Conservation (phyloP, 1,140 invertebrate genomes). For the Macrotrachela quadricornifera region DNA sequence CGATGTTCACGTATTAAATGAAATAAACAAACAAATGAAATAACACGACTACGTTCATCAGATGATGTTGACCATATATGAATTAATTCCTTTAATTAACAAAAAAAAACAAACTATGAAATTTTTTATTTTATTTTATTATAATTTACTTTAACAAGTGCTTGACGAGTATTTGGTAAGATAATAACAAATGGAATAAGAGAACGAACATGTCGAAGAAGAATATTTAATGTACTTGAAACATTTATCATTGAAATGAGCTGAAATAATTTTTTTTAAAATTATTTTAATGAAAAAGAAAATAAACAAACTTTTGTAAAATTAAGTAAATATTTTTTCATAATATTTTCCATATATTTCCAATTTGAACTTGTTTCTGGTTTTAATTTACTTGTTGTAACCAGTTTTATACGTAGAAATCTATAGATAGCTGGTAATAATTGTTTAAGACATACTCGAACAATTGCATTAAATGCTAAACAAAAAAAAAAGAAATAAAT, state of each 20-base stretch:
- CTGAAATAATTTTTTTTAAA: conserved; percentile 11
- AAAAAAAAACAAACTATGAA: neutral
- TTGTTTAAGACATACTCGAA: conserved; percentile 16
- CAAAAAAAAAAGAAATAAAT: neutral
- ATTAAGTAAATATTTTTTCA: neutral
- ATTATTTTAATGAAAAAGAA: conserved; percentile 11
- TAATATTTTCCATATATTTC: conserved; percentile 2
- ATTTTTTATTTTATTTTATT: no score
- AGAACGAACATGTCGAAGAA: conserved; percentile 2
- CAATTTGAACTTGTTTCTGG: conserved; percentile 5
- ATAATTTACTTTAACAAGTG: neutral
- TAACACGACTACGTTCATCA: conserved; percentile 6
- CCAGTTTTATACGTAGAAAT: neutral
- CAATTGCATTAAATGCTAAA: conserved; percentile 18
- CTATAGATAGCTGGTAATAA: conserved; percentile 13
- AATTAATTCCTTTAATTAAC: neutral
- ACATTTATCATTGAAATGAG: conserved; percentile 9
- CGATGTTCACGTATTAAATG: no score
- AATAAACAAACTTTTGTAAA: conserved; percentile 1
- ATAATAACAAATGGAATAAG: conserved; percentile 1
- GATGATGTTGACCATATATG: conserved; percentile 3
- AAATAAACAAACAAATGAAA: conserved; percentile 7
- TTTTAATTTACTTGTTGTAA: neutral
- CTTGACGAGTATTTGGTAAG: conserved; percentile 2
- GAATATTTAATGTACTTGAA: neutral